Conservation (phyloP, 2,888 invertebrate species). For the Eupithecia centaureata region DNA sequence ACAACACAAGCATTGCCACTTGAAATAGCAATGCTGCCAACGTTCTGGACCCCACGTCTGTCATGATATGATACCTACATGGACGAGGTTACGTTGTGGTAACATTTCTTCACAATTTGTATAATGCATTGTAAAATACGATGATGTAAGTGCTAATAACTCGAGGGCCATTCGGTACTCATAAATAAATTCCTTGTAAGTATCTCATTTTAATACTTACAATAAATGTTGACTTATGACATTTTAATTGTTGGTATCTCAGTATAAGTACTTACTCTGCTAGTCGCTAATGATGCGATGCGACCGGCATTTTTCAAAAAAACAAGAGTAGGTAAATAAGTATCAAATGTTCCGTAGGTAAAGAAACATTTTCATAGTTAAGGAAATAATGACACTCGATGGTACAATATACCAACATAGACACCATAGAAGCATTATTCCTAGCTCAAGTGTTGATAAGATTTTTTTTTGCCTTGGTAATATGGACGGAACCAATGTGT, state of each 20-base stretch:
- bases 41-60: no score
- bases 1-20: no score
- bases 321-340: background rate
- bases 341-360: background rate
- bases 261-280: background rate
- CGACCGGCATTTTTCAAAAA: background rate
- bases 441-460: background rate
- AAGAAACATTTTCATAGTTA: background rate
- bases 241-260: background rate
- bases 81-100: no score
- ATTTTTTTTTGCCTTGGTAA: no score
- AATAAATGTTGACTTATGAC: background rate
- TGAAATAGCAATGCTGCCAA: no score
- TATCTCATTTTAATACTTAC: background rate
- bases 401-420: no score
- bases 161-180: background rate
- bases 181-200: background rate
- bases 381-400: background rate
- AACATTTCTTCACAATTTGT: background rate
- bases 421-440: no score
- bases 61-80: no score
- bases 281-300: conserved; percentile 3
- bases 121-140: background rate
- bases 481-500: no score
- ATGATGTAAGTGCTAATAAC: background rate